Percentiles rank a stretch among this genome's conserved stretches.
Evolutionary conservation across 2,888 invertebrate species (phyloP).

Genomic region (Meghimatium bilineatum): DNA sequence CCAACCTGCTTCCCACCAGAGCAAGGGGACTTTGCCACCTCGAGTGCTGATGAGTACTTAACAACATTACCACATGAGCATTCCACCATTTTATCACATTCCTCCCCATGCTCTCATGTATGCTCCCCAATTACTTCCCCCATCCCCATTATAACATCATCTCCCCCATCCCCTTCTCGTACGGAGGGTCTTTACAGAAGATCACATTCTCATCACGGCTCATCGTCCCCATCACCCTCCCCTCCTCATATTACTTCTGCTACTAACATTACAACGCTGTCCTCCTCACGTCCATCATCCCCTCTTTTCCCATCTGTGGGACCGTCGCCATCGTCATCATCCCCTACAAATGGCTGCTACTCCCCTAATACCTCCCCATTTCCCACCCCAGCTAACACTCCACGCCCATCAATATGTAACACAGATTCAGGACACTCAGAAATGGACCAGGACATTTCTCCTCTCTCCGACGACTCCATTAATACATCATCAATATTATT

Average conservation of each 20-base stretch:
- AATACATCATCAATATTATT: conserved; percentile 42
- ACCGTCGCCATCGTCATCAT: conserved; percentile 47
- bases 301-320: conserved; percentile 41
- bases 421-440: conserved; percentile 43
- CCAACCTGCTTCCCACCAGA: conserved; percentile 38
- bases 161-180: conserved; percentile 44
- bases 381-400: conserved; percentile 50
- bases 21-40: conserved; percentile 1
- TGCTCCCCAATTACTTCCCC: conserved; percentile 47
- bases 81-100: conserved; percentile 42
- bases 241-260: conserved; percentile 24
- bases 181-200: not conserved
- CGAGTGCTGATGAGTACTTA: conserved; percentile 23
- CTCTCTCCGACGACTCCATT: conserved; percentile 15
- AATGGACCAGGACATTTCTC: conserved; percentile 48
- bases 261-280: conserved; percentile 30
- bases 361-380: conserved; percentile 46
- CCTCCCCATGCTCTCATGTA: conserved; percentile 42
- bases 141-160: conserved; percentile 44
- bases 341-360: conserved; percentile 50
- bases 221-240: conserved; percentile 33
- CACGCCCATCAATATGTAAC: conserved; percentile 47
- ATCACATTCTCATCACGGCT: conserved; percentile 21
- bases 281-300: conserved; percentile 35
- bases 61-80: conserved; percentile 22